Evolutionary conservation across 30 jellyfish, hydroid and myxozoan species (phyloP), one percentile per base, ranked within the genome.

Genomic region (Pseudorhiza aurosa): DNA sequence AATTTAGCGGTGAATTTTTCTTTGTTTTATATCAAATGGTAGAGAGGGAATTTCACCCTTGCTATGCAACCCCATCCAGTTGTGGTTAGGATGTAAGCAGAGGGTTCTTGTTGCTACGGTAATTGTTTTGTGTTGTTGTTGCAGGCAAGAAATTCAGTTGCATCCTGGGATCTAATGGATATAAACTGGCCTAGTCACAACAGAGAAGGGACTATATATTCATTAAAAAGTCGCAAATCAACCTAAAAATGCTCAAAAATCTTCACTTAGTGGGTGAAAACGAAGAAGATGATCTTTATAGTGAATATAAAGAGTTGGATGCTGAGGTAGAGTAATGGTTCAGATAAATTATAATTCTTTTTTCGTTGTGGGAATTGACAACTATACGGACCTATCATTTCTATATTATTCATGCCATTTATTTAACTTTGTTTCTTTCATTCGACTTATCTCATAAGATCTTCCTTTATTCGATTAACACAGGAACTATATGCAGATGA

Each of bases 401-500:
- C n/a, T n/a, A n/a, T n/a, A n/a, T n/a, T n/a, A n/a, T n/a, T n/a
- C n/a, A n/a, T n/a, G n/a, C n/a, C n/a, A n/a, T n/a, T n/a, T n/a
- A n/a, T n/a, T n/a, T n/a, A n/a, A n/a, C n/a, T n/a, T n/a, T n/a
- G n/a, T n/a, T n/a, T n/a, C n/a, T n/a, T n/a, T n/a, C n/a, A n/a
- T n/a, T n/a, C n/a, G n/a, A n/a, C n/a, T 39, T 44, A 8, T 8
- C 17, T 2, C 11, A 9, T n/a, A 35, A 8, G 15, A 9, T 9
- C 27, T n/a, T n/a, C 7, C 14, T 45, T 28, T 80, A n/a, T 7
- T 39, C 50, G 12, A 39, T 53, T 51, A 24, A 27, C 57, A 18
- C 50, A 93, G 98, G 97, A 82, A 27, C 88, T 93, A 2, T 76
- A 75, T 72, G 98, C 82, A 79, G 98, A 93, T 74, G 98, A 93